Evolutionary conservation across 2,797 vertebrate genomes (phyloP).

Genomic region (Carduelis carduelis): DNA sequence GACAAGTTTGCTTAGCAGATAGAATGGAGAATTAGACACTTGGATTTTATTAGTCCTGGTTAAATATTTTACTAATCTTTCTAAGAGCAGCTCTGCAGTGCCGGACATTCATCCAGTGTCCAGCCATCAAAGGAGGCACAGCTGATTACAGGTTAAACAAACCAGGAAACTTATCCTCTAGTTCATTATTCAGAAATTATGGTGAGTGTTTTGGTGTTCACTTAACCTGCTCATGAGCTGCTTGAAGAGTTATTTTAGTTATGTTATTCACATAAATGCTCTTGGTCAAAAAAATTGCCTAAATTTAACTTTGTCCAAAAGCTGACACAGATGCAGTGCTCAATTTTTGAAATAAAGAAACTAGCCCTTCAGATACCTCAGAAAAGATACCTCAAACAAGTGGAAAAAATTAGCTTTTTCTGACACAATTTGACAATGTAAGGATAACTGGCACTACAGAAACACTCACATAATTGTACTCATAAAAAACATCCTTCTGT

Average conservation of each 20-base stretch:
- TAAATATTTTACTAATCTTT: slow-evolving; percentile 36
- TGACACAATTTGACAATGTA: not conserved
- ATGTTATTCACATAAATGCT: not conserved
- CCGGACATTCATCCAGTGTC: not conserved
- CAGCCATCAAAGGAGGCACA: not conserved
- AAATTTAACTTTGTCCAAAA: not conserved
- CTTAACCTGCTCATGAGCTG: not conserved
- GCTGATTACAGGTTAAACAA: not conserved
- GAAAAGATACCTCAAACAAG: not conserved
- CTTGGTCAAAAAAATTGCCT: not conserved
- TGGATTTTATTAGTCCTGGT: slow-evolving; percentile 35
- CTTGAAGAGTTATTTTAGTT: not conserved
- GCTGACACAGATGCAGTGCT: not conserved
- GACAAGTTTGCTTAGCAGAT: slow-evolving; percentile 12
- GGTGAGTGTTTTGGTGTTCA: not conserved
- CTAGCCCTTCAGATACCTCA: not conserved
- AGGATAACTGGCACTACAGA: not conserved
- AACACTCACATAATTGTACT: not conserved
- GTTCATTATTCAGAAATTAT: not conserved
- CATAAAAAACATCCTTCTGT: not conserved
- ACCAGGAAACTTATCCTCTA: not conserved
- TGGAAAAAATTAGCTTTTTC: not conserved
- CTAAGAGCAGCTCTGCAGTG: not conserved
- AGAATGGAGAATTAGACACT: not conserved
- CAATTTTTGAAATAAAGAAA: not conserved